phyloP scores from a whole-genome alignment of 2,888 invertebrate genomes.

The Tillus elongatus region DNA sequence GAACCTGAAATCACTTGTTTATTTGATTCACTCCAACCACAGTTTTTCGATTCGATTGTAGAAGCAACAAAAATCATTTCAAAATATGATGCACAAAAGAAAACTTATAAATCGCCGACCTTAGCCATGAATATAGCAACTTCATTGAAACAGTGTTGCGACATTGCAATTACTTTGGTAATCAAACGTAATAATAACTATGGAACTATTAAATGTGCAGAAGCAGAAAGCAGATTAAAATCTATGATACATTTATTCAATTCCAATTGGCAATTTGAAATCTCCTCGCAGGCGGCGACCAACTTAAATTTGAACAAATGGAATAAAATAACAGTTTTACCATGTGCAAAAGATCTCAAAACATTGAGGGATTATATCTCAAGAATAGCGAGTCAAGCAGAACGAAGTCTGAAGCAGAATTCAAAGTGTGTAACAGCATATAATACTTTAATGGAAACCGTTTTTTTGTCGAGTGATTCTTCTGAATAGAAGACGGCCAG shows the following conservation, averaged over 20 bases:
- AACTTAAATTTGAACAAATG: slow-evolving; percentile 10
- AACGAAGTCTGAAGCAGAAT: slow-evolving; percentile 8
- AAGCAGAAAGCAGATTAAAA: slow-evolving; percentile 5
- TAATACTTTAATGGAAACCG: slow-evolving; percentile 14
- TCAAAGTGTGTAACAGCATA: slow-evolving; percentile 12
- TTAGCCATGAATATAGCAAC: slow-evolving; percentile 18
- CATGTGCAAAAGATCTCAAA: slow-evolving; percentile 16
- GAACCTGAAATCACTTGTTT: too few relatives aligned
- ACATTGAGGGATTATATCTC: slow-evolving; percentile 15
- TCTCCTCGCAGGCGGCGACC: slow-evolving; percentile 3
- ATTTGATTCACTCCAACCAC: too few relatives aligned
- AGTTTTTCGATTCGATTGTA: slow-evolving; percentile 17
- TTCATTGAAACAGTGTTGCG: slow-evolving; percentile 17
- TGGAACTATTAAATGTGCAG: not conserved
- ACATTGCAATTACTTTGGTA: slow-evolving; percentile 14
- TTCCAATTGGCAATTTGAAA: slow-evolving; percentile 11
- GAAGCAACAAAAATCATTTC: slow-evolving; percentile 17
- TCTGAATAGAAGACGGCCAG: slow-evolving; percentile 16
- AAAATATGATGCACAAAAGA: slow-evolving; percentile 12
- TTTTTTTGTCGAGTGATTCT: slow-evolving; percentile 17
- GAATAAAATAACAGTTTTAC: slow-evolving; percentile 19
- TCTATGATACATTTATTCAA: slow-evolving; percentile 7
- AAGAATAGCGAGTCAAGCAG: slow-evolving; percentile 8
- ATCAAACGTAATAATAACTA: slow-evolving; percentile 5
- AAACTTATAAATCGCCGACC: slow-evolving; percentile 14